phyloP scores from a whole-genome alignment of 2,888 invertebrate genomes.

The Tuta absoluta region DNA sequence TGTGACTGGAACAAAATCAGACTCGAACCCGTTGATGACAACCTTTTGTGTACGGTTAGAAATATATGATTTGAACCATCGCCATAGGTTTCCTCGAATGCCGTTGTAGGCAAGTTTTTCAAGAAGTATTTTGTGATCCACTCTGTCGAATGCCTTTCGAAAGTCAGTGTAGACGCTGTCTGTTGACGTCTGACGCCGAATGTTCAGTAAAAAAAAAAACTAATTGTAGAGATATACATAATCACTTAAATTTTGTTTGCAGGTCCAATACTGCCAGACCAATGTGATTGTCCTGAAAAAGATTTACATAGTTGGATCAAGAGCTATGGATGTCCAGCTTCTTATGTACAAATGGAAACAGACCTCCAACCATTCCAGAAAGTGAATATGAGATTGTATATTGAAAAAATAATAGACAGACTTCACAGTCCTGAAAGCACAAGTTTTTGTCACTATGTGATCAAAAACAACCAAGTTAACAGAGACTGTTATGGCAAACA shows the following conservation, averaged over 20 bases:
- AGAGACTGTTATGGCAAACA: conserved; percentile 96
- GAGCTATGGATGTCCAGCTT: conserved; percentile 83
- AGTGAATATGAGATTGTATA: conserved; percentile 86
- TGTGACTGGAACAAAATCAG: too few species aligned
- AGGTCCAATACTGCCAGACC: conserved; percentile 89
- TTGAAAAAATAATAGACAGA: conserved; percentile 83
- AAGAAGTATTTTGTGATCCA: too few species aligned
- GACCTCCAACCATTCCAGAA: conserved; percentile 86
- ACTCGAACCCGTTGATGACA: too few species aligned
- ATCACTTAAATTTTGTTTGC: conserved; percentile 39
- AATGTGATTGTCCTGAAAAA: conserved; percentile 89
- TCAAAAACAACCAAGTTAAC: conserved; percentile 91
- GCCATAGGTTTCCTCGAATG: too few species aligned
- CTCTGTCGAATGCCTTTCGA: too few species aligned
- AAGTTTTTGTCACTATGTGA: conserved; percentile 94
- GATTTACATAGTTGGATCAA: conserved; percentile 84
- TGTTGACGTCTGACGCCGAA: too few species aligned
- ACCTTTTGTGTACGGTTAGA: too few species aligned
- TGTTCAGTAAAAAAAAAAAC: background rate
- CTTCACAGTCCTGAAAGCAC: conserved; percentile 90
- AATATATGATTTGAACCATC: too few species aligned
- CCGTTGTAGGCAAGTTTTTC: too few species aligned
- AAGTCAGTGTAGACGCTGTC: too few species aligned
- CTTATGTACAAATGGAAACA: conserved; percentile 85
- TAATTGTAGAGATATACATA: background rate